Percentiles rank a stretch among this genome's conserved stretches.
Evolutionary conservation across 2,888 invertebrate genomes (phyloP).

Genomic region (Lasioglossum oenotherae): DNA sequence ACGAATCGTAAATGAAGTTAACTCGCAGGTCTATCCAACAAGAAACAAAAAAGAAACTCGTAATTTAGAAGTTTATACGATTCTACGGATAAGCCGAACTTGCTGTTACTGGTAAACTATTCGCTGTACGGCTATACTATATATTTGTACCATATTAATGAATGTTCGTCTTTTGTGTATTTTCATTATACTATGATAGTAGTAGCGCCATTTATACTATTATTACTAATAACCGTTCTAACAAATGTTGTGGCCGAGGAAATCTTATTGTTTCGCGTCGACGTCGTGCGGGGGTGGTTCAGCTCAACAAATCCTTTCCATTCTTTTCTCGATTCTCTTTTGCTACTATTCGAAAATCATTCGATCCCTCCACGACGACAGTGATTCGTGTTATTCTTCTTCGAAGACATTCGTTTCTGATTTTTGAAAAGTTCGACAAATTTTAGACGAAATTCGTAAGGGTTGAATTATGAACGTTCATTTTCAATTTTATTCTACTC

Average conservation of each 20-base stretch:
- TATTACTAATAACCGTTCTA: conserved; percentile 47
- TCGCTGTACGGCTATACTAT: conserved; percentile 53
- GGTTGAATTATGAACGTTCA: background rate
- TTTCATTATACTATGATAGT: conserved; percentile 66
- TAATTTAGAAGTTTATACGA: conserved; percentile 53
- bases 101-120: conserved; percentile 43
- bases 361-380: conserved; percentile 29
- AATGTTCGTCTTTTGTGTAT: conserved; percentile 68
- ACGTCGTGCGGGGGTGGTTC: conserved; percentile 16
- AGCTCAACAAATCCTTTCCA: background rate
- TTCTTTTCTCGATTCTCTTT: background rate
- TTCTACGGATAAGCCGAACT: conserved; percentile 54
- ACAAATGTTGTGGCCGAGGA: conserved; percentile 37
- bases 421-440: background rate
- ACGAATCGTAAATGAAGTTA: conserved; percentile 27
- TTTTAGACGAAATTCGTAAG: background rate
- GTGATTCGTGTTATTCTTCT: conserved; percentile 20
- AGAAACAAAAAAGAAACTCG: conserved; percentile 12
- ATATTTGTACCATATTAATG: conserved; percentile 65
- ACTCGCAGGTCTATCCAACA: conserved; percentile 44
- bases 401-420: background rate
- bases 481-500: conserved; percentile 9
- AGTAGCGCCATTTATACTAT: conserved; percentile 58
- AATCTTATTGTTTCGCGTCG: conserved; percentile 33
- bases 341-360: background rate